phyloP scores from a whole-genome alignment of 1,140 invertebrate species.

The Campoletis sonorensis region DNA sequence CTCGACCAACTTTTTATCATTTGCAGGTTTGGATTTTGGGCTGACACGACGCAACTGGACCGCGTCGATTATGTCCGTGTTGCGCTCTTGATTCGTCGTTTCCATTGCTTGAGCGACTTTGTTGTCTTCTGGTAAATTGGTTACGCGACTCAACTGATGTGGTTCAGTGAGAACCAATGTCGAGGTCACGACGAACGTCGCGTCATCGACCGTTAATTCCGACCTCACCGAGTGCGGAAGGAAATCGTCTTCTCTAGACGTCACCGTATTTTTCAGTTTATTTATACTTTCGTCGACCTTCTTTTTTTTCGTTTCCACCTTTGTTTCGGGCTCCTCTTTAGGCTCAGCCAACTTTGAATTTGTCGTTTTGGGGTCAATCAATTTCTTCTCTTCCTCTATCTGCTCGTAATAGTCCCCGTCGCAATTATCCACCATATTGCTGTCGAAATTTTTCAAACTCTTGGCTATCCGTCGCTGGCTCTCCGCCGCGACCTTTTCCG shows the following conservation, averaged over 20 bases:
- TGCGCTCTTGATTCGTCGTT: constrained; percentile 58
- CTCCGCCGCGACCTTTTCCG: constrained; percentile 63
- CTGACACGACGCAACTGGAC: constrained; percentile 67
- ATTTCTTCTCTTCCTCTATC: neutral
- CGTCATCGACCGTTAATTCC: constrained; percentile 67
- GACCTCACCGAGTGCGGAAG: constrained; percentile 56
- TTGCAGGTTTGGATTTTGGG: constrained; percentile 47
- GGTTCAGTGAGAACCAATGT: constrained; percentile 61
- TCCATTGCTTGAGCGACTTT: neutral
- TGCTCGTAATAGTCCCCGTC: constrained; percentile 8
- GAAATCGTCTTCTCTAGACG: constrained; percentile 20
- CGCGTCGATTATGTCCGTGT: constrained; percentile 72
- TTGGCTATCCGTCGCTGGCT: constrained; percentile 59
- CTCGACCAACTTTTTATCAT: constrained; percentile 63
- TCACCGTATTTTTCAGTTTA: constrained; percentile 29
- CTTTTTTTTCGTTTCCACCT: neutral
- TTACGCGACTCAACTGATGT: constrained; percentile 35
- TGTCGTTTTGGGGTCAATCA: neutral
- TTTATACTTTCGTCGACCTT: neutral
- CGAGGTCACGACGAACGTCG: constrained; percentile 70
- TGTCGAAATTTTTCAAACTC: constrained; percentile 59
- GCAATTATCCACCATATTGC: constrained; percentile 23
- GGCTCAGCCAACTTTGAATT: neutral
- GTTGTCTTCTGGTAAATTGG: constrained; percentile 44
- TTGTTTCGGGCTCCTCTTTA: too few relatives aligned